A percentile compares a stretch with the other conserved stretches of the same genome.
Evolutionary conservation across 2,888 invertebrate genomes (phyloP).

Genomic region (Linyphia triangularis): DNA sequence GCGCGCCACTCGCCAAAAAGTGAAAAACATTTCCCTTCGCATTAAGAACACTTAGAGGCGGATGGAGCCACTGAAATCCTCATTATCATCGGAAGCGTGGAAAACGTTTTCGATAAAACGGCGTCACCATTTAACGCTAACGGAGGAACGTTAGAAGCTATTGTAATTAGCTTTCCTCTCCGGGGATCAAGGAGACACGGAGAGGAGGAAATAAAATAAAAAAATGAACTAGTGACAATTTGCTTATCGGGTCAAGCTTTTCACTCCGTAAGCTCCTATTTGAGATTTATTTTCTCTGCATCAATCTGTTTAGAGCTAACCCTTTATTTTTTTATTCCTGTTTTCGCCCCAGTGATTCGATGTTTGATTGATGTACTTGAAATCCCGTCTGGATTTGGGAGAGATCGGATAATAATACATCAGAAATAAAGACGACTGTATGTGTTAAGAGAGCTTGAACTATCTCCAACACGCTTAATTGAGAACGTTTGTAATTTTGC

Average conservation of each 20-base stretch:
- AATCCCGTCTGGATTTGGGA: constrained; percentile 36
- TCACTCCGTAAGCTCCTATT: constrained; percentile 42
- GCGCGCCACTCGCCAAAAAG: background rate
- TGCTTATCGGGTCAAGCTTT: constrained; percentile 55
- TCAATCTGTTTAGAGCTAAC: constrained; percentile 32
- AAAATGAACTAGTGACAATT: constrained; percentile 47
- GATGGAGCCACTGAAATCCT: constrained; percentile 67
- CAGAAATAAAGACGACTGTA: background rate
- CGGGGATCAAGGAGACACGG: constrained; percentile 1
- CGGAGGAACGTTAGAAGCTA: constrained; percentile 11
- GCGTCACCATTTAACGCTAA: constrained; percentile 29
- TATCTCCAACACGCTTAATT: background rate
- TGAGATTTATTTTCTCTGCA: constrained; percentile 42
- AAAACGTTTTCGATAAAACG: constrained; percentile 61
- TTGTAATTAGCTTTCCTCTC: constrained; percentile 59
- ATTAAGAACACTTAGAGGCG: constrained; percentile 58
- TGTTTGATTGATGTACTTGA: constrained; percentile 66
- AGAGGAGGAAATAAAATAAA: constrained; percentile 39
- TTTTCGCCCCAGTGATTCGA: background rate
- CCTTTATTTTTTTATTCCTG: constrained; percentile 34
- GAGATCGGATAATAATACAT: constrained; percentile 37
- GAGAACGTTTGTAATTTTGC: background rate
- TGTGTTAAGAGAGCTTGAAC: background rate
- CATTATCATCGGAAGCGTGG: constrained; percentile 67
- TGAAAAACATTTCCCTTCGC: constrained; percentile 38